These are phyloP conservation scores for Lethrus apterus DNA, from an alignment of 1,140 invertebrate species.

Conservation along the genomic window DNA sequence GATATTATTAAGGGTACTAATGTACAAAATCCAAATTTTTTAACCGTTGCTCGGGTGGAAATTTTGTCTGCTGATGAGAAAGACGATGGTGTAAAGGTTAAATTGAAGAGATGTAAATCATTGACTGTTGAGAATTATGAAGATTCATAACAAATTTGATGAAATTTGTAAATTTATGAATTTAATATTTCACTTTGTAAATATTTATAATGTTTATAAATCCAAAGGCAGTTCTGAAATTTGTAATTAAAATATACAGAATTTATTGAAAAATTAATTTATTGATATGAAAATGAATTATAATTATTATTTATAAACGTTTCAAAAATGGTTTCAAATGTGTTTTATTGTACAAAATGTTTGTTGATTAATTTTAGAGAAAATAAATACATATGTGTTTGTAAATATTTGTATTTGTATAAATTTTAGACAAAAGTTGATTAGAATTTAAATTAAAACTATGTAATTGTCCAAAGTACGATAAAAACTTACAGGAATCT, in stretches of 20 bases:
- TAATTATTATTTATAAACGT: not conserved
- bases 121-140: constrained; percentile 57
- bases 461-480: too few species aligned
- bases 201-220: too few species aligned
- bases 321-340: not conserved
- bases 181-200: too few species aligned
- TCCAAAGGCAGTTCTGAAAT: constrained; percentile 1
- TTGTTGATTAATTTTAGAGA: too few species aligned
- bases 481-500: too few species aligned
- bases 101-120: constrained; percentile 51
- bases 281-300: not conserved
- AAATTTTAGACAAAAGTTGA: too few species aligned
- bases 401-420: too few species aligned
- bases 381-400: too few species aligned
- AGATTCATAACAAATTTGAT: constrained; percentile 20
- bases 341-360: too few species aligned
- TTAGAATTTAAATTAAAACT: too few species aligned
- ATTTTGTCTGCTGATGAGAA: constrained; percentile 44
- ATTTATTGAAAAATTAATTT: not conserved
- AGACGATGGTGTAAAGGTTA: constrained; percentile 44
- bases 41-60: constrained; percentile 53
- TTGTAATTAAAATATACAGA: not conserved
- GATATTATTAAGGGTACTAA: constrained; percentile 54
- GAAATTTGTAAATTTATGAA: constrained; percentile 1
- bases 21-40: constrained; percentile 50